phyloP scores from a whole-genome alignment of 1,140 invertebrate genomes.

The Drosophila elegans region DNA sequence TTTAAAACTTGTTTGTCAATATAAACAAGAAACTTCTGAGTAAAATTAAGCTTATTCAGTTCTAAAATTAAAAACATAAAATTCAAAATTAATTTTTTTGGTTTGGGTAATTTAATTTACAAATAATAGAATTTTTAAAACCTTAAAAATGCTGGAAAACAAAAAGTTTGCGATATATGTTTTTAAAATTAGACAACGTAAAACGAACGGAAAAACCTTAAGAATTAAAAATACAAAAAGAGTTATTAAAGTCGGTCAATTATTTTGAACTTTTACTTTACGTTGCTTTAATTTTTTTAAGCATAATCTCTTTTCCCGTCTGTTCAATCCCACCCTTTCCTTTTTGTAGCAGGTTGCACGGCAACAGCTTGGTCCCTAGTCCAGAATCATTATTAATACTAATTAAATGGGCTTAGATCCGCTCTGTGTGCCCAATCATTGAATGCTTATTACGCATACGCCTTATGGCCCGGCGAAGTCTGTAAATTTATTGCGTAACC shows the following conservation, averaged over 20 bases:
- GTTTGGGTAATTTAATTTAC: no score
- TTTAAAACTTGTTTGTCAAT: neutral
- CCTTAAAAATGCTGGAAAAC: no score
- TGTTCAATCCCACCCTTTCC: neutral
- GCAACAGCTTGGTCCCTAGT: slow-evolving; percentile 35
- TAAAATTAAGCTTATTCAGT: neutral
- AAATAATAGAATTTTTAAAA: no score
- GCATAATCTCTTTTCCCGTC: slow-evolving; percentile 1
- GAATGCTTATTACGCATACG: slow-evolving; percentile 65
- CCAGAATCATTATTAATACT: slow-evolving; percentile 51
- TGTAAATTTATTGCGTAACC: slow-evolving; percentile 49
- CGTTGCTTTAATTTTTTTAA: neutral
- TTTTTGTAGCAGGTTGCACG: slow-evolving; percentile 10
- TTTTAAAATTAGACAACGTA: no score
- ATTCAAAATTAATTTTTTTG: no score
- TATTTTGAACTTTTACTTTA: neutral
- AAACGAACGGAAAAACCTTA: no score
- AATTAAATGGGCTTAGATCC: slow-evolving; percentile 56
- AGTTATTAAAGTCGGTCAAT: neutral
- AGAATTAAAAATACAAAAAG: neutral
- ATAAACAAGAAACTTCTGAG: no score
- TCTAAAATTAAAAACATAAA: no score
- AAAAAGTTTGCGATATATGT: no score
- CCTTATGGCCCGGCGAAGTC: slow-evolving; percentile 16
- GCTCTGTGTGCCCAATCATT: slow-evolving; percentile 52